Conservation (phyloP, 2,113 vertebrate species). For the Galbula dea region DNA sequence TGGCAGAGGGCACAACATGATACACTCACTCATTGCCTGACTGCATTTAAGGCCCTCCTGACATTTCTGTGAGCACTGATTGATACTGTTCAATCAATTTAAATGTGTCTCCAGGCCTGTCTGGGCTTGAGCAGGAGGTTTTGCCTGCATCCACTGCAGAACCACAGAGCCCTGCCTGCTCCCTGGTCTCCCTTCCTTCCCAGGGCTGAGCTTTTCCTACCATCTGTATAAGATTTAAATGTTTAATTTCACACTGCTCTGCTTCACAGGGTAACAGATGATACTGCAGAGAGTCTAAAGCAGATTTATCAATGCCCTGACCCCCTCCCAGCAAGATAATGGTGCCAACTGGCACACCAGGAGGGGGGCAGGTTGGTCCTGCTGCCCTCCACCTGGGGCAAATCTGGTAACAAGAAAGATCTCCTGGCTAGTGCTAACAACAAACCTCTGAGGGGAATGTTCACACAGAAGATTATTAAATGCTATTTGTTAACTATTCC, state of each 20-base stretch:
- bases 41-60: background rate
- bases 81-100: background rate
- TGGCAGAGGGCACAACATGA: background rate
- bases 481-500: background rate
- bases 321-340: background rate
- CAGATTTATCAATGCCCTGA: background rate
- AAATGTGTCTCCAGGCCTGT: background rate
- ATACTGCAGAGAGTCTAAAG: background rate
- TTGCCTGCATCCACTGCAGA: background rate
- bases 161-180: background rate
- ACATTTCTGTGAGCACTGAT: background rate
- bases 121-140: background rate
- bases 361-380: background rate
- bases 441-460: background rate
- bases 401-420: background rate
- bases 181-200: background rate
- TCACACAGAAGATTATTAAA: background rate
- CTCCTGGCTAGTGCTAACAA: background rate
- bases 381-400: background rate
- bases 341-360: background rate
- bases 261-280: background rate
- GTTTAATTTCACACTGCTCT: background rate
- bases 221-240: background rate
- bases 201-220: background rate
- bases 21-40: background rate